phyloP scores from a whole-genome alignment of 2,888 invertebrate species.

The Lacanobia wlatinum region DNA sequence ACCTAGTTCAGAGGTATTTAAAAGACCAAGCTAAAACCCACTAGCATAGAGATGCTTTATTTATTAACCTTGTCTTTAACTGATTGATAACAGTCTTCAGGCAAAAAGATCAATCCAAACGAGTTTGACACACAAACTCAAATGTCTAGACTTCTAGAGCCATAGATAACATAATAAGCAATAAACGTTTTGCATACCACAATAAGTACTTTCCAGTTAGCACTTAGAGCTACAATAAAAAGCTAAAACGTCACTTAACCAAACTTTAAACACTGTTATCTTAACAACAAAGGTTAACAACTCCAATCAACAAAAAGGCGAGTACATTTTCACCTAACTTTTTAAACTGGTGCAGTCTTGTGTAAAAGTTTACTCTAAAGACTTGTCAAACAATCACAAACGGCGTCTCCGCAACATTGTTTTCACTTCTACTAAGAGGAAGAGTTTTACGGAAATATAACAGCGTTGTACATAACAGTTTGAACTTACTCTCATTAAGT shows the following conservation, averaged over 20 bases:
- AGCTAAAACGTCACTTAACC: conserved; percentile 13
- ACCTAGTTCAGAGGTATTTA: not conserved
- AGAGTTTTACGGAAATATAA: conserved; percentile 59
- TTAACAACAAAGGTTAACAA: conserved; percentile 35
- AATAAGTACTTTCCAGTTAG: not conserved
- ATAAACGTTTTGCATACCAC: conserved; percentile 1
- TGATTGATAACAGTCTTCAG: not conserved
- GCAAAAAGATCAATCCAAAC: not conserved
- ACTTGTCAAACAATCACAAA: conserved; percentile 53
- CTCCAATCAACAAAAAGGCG: conserved; percentile 18
- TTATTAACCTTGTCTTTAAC: not conserved
- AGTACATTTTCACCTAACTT: conserved; percentile 23
- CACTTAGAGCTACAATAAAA: conserved; percentile 9
- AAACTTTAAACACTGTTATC: conserved; percentile 36
- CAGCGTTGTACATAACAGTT: conserved; percentile 57
- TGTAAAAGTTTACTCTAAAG: conserved; percentile 44
- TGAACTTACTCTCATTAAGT: conserved; percentile 57
- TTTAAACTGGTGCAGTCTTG: conserved; percentile 1
- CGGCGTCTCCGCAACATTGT: conserved; percentile 47
- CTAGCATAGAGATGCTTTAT: not conserved
- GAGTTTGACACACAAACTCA: not conserved
- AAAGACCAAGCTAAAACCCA: not conserved
- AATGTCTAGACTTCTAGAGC: not conserved
- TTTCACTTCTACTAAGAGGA: conserved; percentile 59
- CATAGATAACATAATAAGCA: too few species aligned